These are phyloP conservation scores for Paedocypris sp. DNA, from an alignment of 2,113 vertebrate species.

Conservation along the genomic window DNA sequence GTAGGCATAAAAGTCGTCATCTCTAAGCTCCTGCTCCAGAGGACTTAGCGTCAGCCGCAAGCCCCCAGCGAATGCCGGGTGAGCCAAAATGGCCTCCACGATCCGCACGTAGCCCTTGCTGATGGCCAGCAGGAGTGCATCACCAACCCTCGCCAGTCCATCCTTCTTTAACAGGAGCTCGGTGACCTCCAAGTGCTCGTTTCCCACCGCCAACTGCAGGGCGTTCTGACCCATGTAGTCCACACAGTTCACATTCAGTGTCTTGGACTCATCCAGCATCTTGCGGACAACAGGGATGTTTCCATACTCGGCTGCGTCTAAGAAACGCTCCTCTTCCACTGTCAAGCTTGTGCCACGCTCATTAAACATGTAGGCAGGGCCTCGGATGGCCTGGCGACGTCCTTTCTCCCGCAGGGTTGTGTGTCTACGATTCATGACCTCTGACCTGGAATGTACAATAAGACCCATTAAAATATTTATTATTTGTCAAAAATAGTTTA, in stretches of 20 bases:
- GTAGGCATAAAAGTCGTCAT: conserved; percentile 91
- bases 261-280: conserved; percentile 95
- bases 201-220: conserved; percentile 85
- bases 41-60: conserved; percentile 79
- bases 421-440: conserved; percentile 85
- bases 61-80: conserved; percentile 80
- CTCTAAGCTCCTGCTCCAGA: conserved; percentile 82
- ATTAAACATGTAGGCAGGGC: conserved; percentile 96
- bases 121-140: conserved; percentile 84
- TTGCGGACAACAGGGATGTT: conserved; percentile 94
- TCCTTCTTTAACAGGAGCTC: conserved; percentile 92
- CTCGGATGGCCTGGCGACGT: conserved; percentile 84
- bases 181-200: conserved; percentile 90
- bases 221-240: conserved; percentile 98
- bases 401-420: conserved; percentile 90
- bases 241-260: conserved; percentile 89
- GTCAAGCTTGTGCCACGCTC: conserved; percentile 88
- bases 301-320: conserved; percentile 90
- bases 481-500: no score
- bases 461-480: no score
- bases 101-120: conserved; percentile 94
- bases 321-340: conserved; percentile 81
- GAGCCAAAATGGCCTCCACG: conserved; percentile 86
- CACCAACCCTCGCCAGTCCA: conserved; percentile 81
- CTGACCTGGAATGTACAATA: conserved; percentile 41